A percentile compares a stretch with the other conserved stretches of the same genome.
Conservation (phyloP, 2,113 vertebrate genomes). For the Oenanthe melanoleuca region DNA sequence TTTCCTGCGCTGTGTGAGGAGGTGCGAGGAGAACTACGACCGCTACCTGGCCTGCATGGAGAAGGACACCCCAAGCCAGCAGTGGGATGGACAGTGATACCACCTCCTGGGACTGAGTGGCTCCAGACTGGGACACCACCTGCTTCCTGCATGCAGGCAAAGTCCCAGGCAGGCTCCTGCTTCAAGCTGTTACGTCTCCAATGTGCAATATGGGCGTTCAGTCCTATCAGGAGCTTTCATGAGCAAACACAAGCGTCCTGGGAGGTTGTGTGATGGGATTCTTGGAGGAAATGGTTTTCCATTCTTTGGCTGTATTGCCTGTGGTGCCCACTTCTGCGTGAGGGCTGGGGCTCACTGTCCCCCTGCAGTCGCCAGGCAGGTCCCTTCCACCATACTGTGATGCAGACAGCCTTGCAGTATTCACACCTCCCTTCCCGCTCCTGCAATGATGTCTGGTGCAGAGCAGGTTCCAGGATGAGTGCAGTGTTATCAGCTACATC, state of each 20-base stretch:
- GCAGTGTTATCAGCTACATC: not conserved
- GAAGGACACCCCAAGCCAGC: not conserved
- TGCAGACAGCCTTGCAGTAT: accelerated
- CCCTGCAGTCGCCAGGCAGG: not conserved
- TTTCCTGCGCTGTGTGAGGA: constrained; percentile 80
- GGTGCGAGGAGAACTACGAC: constrained; percentile 85
- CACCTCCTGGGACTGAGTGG: not conserved
- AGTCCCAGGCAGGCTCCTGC: not conserved
- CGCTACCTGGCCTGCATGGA: constrained; percentile 64
- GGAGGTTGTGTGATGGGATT: not conserved
- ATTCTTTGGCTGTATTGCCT: accelerated
- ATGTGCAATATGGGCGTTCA: accelerated
- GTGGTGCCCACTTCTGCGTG: accelerated
- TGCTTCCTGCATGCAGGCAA: accelerated
- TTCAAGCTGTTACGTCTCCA: not conserved
- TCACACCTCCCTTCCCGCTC: not conserved
- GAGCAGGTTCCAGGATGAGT: not conserved
- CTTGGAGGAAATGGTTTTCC: not conserved
- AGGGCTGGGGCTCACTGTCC: not conserved
- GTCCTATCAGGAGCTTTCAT: not conserved
- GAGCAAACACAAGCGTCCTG: not conserved
- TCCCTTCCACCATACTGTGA: not conserved
- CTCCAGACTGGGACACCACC: not conserved
- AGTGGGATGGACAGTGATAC: not conserved
- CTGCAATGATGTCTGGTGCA: accelerated